Conservation (phyloP, 2,113 vertebrate genomes). For the Alouatta palliata region DNA sequence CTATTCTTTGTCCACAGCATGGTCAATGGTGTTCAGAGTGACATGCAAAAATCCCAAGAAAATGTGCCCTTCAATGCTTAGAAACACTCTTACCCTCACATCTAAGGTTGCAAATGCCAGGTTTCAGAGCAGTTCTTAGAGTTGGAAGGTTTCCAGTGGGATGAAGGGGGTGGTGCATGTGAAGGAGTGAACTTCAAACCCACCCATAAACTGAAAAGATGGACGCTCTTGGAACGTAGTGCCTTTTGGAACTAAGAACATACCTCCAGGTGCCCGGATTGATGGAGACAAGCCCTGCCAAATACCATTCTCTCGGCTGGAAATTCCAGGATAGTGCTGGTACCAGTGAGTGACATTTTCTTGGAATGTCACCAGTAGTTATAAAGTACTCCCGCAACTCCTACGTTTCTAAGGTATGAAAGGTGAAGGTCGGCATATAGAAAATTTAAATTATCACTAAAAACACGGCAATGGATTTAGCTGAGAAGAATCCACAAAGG, state of each 20-base stretch:
- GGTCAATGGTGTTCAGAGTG: not conserved
- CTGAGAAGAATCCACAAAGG: not conserved
- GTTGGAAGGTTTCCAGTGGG: not conserved
- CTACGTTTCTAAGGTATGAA: not conserved
- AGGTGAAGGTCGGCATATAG: not conserved
- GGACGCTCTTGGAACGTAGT: not conserved
- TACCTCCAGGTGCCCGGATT: constrained; percentile 29
- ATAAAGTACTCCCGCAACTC: not conserved
- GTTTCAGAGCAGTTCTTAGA: not conserved
- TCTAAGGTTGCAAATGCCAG: not conserved
- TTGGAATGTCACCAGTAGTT: constrained; percentile 62
- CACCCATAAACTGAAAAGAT: not conserved
- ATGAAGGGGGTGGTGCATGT: not conserved
- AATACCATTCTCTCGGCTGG: not conserved
- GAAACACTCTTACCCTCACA: not conserved
- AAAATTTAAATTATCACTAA: not conserved
- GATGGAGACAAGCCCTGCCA: constrained; percentile 28
- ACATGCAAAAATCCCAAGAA: not conserved
- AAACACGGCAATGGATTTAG: not conserved
- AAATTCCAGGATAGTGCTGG: constrained; percentile 31
- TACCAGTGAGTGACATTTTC: constrained; percentile 53
- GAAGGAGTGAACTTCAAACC: not conserved
- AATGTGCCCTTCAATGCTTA: too few relatives aligned
- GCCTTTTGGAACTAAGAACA: not conserved
- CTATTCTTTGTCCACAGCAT: fast-evolving